Evolutionary conservation across 2,797 vertebrate genomes (phyloP).

Genomic region (Argyrosomus regius): DNA sequence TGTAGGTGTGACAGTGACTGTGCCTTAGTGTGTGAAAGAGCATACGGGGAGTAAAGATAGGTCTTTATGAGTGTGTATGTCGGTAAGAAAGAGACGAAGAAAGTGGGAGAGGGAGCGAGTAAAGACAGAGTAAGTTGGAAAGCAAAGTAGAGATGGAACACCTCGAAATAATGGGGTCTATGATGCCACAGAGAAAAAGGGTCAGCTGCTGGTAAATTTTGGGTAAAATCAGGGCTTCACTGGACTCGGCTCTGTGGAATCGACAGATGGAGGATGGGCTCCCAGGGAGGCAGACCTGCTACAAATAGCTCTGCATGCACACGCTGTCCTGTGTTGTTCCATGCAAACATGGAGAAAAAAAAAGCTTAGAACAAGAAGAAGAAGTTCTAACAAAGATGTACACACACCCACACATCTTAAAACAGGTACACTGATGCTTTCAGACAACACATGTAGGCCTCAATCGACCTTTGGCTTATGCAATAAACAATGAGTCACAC

Average conservation of each 20-base stretch:
- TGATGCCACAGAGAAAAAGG: conserved; percentile 61
- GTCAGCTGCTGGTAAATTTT: conserved; percentile 79
- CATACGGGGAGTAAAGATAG: conserved; percentile 55
- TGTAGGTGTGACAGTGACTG: conserved; percentile 63
- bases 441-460: conserved; percentile 18
- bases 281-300: conserved; percentile 81
- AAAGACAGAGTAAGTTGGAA: conserved; percentile 32
- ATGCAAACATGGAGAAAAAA: conserved; percentile 43
- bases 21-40: conserved; percentile 59
- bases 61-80: conserved; percentile 41
- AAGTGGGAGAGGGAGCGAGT: background rate
- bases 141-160: conserved; percentile 22
- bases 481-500: background rate
- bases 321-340: conserved; percentile 46
- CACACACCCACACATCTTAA: conserved; percentile 41
- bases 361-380: conserved; percentile 39
- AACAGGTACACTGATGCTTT: conserved; percentile 29
- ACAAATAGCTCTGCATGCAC: conserved; percentile 79
- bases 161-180: conserved; percentile 59
- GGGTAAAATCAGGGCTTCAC: conserved; percentile 75
- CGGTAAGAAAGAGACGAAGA: background rate
- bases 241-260: conserved; percentile 63
- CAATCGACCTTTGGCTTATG: conserved; percentile 12
- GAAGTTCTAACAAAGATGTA: conserved; percentile 56
- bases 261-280: conserved; percentile 84